Conservation (phyloP, 2,888 invertebrate genomes). For the Coleophora deauratella region DNA sequence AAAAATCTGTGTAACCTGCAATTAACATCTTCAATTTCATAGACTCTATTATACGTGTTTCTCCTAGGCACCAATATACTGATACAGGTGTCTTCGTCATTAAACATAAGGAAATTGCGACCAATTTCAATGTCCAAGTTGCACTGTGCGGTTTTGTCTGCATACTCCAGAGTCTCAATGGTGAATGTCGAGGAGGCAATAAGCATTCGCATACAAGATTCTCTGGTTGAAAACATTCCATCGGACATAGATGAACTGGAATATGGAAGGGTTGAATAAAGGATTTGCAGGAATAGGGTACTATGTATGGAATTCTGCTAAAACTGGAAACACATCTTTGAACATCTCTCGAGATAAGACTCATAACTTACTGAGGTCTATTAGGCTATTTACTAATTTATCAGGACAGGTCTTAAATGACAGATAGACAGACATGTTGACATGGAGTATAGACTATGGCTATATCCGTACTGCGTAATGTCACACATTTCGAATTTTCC, state of each 20-base stretch:
- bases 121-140: constrained; percentile 46
- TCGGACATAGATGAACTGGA: constrained; percentile 30
- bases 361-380: no score
- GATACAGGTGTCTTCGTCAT: constrained; percentile 38
- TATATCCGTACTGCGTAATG: no score
- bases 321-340: no score
- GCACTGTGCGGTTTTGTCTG: constrained; percentile 48
- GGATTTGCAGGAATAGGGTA: not conserved
- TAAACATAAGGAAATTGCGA: constrained; percentile 54
- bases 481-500: no score
- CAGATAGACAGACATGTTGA: no score
- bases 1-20: constrained; percentile 37
- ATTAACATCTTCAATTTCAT: constrained; percentile 54
- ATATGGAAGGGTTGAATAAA: not conserved
- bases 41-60: constrained; percentile 31
- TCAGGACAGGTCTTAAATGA: no score
- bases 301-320: no score
- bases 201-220: constrained; percentile 28
- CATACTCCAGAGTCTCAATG: constrained; percentile 23
- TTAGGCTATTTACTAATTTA: no score
- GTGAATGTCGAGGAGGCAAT: constrained; percentile 24
- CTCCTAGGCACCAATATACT: constrained; percentile 37
- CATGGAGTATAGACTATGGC: no score
- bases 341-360: no score
- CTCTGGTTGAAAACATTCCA: constrained; percentile 25